Percentiles rank a stretch among this genome's conserved stretches.
phyloP scores from a whole-genome alignment of 1,140 invertebrate genomes.

The Drosophila yakuba region DNA sequence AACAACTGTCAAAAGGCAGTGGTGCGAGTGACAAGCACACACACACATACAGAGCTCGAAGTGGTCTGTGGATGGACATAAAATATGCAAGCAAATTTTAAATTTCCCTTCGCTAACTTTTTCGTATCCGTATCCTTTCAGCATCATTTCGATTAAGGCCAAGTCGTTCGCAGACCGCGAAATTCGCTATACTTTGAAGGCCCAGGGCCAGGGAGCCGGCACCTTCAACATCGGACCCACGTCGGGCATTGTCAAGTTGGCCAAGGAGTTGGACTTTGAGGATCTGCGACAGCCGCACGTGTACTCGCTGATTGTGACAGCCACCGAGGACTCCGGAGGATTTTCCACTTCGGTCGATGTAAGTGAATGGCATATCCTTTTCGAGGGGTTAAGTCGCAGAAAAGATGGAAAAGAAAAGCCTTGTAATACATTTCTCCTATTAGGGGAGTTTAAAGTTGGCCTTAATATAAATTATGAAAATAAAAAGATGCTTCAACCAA shows the following conservation, averaged over 20 bases:
- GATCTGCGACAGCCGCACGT: conserved; percentile 96
- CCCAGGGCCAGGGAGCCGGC: conserved; percentile 96
- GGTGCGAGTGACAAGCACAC: conserved; percentile 54
- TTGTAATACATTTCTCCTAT: not conserved
- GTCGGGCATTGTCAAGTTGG: conserved; percentile 96
- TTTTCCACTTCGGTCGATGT: conserved; percentile 98
- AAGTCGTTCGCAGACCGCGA: conserved; percentile 98
- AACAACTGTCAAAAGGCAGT: conserved; percentile 80
- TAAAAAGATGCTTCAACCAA: not conserved
- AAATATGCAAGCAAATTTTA: conserved; percentile 68
- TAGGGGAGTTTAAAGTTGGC: not conserved
- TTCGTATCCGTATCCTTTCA: conserved; percentile 35
- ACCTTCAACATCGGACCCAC: conserved; percentile 98
- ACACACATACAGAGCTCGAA: conserved; percentile 13
- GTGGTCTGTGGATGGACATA: conserved; percentile 28
- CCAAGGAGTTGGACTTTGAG: conserved; percentile 97
- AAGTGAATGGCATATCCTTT: conserved; percentile 60
- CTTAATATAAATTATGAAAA: not conserved
- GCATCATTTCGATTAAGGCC: conserved; percentile 97
- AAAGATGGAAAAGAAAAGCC: not conserved
- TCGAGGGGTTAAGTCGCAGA: not conserved
- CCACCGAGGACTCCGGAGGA: conserved; percentile 97
- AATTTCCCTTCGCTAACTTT: conserved; percentile 42
- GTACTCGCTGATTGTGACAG: conserved; percentile 95
- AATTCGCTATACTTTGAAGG: conserved; percentile 96